phyloP scores from a whole-genome alignment of 2,888 invertebrate species.

The Scotopteryx bipunctaria region DNA sequence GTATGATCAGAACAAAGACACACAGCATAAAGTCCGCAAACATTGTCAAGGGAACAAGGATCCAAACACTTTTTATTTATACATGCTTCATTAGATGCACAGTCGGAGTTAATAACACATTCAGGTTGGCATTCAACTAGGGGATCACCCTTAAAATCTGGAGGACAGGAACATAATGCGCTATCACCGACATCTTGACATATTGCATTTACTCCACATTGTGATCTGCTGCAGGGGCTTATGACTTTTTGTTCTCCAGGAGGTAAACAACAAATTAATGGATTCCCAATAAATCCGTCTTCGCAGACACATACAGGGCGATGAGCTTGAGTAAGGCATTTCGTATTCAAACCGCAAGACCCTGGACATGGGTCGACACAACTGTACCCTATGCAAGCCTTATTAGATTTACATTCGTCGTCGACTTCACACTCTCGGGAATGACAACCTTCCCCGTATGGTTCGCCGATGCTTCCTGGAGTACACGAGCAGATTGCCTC shows the following conservation, averaged over 20 bases:
- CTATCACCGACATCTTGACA: constrained; percentile 88
- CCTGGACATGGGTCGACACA: constrained; percentile 93
- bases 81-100: constrained; percentile 88
- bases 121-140: constrained; percentile 89
- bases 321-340: constrained; percentile 90
- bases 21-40: constrained; percentile 92
- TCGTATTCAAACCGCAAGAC: constrained; percentile 89
- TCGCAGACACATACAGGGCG: constrained; percentile 91
- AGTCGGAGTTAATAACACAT: constrained; percentile 92
- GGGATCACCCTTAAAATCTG: constrained; percentile 91
- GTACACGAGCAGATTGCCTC: constrained; percentile 89
- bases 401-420: constrained; percentile 88
- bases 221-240: constrained; percentile 88
- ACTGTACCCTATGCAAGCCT: constrained; percentile 91
- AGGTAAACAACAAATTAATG: constrained; percentile 88
- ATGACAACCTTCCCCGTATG: constrained; percentile 89
- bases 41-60: constrained; percentile 86
- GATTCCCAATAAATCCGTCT: constrained; percentile 89
- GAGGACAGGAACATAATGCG: constrained; percentile 90
- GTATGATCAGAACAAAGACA: constrained; percentile 92
- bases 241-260: constrained; percentile 79
- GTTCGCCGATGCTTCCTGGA: constrained; percentile 90
- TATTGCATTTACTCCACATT: constrained; percentile 91
- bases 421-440: constrained; percentile 92
- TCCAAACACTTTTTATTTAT: constrained; percentile 88